Percentiles rank a stretch among this genome's conserved stretches.
Conservation (phyloP, 2,888 invertebrate species). For the Venustoraphidia nigricollis region DNA sequence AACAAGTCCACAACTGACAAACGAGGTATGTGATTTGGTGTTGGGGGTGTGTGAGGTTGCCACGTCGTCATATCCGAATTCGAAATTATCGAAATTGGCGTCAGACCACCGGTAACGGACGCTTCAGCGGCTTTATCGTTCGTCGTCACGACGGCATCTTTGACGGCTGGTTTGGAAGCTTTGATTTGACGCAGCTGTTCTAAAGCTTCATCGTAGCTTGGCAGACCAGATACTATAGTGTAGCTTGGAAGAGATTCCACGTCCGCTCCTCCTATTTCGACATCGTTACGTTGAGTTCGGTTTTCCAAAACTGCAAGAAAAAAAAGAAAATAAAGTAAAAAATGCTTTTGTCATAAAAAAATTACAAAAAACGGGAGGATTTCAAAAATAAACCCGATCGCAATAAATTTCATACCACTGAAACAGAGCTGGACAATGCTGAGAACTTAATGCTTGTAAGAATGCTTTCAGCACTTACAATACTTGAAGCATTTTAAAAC, state of each 20-base stretch:
- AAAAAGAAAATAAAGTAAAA: slow-evolving; percentile 6
- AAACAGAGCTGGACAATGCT: too few species aligned
- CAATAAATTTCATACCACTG: too few species aligned
- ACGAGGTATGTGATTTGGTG: slow-evolving; percentile 15
- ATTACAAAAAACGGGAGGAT: too few species aligned
- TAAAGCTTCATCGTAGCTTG: slow-evolving; percentile 45
- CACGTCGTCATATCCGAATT: slow-evolving; percentile 6
- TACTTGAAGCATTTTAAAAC: too few species aligned
- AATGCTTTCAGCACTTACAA: too few species aligned
- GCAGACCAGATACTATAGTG: slow-evolving; percentile 46
- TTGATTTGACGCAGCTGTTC: slow-evolving; percentile 35
- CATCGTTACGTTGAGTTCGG: slow-evolving; percentile 16
- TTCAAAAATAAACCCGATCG: too few species aligned
- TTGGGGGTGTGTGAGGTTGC: slow-evolving; percentile 19
- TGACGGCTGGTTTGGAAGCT: slow-evolving; percentile 3
- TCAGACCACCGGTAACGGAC: slow-evolving; percentile 10
- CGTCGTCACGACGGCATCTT: slow-evolving; percentile 9
- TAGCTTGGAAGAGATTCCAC: slow-evolving; percentile 42
- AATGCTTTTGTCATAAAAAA: too few species aligned
- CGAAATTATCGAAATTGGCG: not conserved
- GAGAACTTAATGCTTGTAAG: too few species aligned
- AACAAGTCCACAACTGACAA: slow-evolving; percentile 26
- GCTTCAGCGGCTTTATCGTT: slow-evolving; percentile 8
- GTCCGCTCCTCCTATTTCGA: slow-evolving; percentile 28
- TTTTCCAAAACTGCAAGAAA: slow-evolving; percentile 29